Evolutionary conservation across 2,888 invertebrate genomes (phyloP), one percentile per base, ranked within the genome.

Genomic region (Monoplex corrugatus): DNA sequence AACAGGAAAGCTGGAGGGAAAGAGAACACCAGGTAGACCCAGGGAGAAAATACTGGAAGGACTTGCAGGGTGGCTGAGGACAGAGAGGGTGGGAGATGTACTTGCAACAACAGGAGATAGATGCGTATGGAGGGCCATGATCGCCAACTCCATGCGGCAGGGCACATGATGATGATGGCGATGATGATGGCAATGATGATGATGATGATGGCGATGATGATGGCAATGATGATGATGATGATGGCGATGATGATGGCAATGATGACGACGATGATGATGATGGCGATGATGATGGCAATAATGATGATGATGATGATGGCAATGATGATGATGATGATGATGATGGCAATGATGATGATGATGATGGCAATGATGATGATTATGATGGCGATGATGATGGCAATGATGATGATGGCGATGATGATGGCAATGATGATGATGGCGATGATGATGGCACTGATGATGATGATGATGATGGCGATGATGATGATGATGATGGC

Each of bases 401-500:
- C 40, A 40, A 82, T 82, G 82, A 32, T 82, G 82, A 82, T 82
- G 82, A 82, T 82, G 82, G 40, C 40, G 82, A 82, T 82, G 82
- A 82, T 82, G 82, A 82, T 82, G 82, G 40, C 40, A 40, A 32
- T 82, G 82, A 82, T 82, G 40, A 82, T 82, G 82, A 82, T 82
- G 82, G 40, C 40, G 82, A 82, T 82, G 82, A 32, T 82, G 82
- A 40, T 82, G 40, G 40, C 40, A 38, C 35, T 82, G 40, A 40
- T 82, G 40, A 82, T 82, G 32, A 44, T 50, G 85, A 85, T 50
- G 57, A 85, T 85, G 85, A 44, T 85, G 85, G 50, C 50, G 85
- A 50, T 50, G 85, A 50, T 85, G 85, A 44, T 50, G 57, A 85
- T 50, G 85, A 85, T 85, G 85, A 16, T 85, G 85, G 50, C 50